Evolutionary conservation across 2,797 vertebrate genomes (phyloP).

Genomic region (Hybognathus amarus): DNA sequence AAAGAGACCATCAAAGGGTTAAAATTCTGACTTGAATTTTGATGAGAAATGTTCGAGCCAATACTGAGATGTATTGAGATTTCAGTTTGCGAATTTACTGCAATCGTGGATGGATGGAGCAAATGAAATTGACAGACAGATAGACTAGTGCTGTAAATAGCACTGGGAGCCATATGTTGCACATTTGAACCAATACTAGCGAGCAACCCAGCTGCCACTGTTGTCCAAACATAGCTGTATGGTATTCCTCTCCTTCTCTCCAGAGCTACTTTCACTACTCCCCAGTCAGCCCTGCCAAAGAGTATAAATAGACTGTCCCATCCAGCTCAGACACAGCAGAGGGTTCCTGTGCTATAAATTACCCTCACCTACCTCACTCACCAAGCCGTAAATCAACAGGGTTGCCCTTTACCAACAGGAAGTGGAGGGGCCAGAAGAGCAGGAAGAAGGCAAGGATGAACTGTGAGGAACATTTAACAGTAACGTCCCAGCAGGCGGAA

Average conservation of each 20-base stretch:
- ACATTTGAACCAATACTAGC: background rate
- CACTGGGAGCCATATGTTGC: background rate
- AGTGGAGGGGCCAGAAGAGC: conserved; percentile 38
- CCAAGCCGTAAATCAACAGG: conserved; percentile 65
- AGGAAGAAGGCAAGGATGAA: conserved; percentile 30
- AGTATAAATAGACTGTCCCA: conserved; percentile 70
- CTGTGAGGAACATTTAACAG: conserved; percentile 42
- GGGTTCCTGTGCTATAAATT: conserved; percentile 70
- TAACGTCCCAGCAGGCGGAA: conserved; percentile 36
- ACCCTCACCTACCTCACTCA: conserved; percentile 65
- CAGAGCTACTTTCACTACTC: conserved; percentile 51
- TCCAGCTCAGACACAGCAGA: conserved; percentile 64
- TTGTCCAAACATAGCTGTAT: conserved; percentile 63
- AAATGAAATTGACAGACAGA: background rate
- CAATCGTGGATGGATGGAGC: background rate
- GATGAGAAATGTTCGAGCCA: too few relatives aligned
- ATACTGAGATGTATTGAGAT: too few relatives aligned
- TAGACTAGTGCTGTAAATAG: background rate
- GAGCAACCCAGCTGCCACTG: conserved; percentile 51
- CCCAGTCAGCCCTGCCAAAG: conserved; percentile 41
- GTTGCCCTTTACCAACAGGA: conserved; percentile 51
- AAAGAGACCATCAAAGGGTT: too few relatives aligned
- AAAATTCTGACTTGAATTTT: too few relatives aligned
- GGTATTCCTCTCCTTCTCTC: conserved; percentile 63
- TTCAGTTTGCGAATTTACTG: too few relatives aligned